Percentiles rank a stretch among this genome's conserved stretches.
Conservation (phyloP, 2,888 invertebrate genomes). For the Zootermopsis nevadensis region DNA sequence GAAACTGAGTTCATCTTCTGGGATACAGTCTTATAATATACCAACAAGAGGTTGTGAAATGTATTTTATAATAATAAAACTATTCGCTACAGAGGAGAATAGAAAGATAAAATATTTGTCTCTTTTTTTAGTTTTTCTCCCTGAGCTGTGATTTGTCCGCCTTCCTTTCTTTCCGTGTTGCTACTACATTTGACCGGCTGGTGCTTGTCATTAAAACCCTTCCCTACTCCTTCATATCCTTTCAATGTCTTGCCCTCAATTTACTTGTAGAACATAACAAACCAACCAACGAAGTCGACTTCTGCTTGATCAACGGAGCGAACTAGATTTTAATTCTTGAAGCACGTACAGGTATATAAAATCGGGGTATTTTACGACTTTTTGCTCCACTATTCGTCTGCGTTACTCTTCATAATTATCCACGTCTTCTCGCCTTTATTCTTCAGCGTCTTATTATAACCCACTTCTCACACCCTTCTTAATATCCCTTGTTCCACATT, state of each 20-base stretch:
- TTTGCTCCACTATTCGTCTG: background rate
- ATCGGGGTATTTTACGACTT: background rate
- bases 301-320: slow-evolving; percentile 32
- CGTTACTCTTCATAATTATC: background rate
- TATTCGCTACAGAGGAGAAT: background rate
- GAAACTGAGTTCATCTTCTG: background rate
- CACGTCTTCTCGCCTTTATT: background rate
- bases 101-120: background rate
- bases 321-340: slow-evolving; percentile 15
- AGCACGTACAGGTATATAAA: background rate
- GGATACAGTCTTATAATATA: slow-evolving; percentile 18
- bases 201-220: background rate
- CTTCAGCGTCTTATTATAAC: background rate
- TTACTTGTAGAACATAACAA: background rate
- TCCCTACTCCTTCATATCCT: background rate
- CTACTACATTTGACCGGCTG: background rate
- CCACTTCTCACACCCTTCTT: background rate
- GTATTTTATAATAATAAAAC: background rate
- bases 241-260: slow-evolving; percentile 31
- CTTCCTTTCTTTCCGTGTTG: background rate
- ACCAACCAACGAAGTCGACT: slow-evolving; percentile 27
- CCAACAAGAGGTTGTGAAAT: background rate
- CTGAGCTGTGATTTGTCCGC: slow-evolving; percentile 27
- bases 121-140: background rate
- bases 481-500: slow-evolving; percentile 4